A percentile compares a stretch with the other conserved stretches of the same genome.
These are phyloP conservation scores for Drosophila auraria DNA, from an alignment of 1,140 invertebrate species.

Conservation along the genomic window DNA sequence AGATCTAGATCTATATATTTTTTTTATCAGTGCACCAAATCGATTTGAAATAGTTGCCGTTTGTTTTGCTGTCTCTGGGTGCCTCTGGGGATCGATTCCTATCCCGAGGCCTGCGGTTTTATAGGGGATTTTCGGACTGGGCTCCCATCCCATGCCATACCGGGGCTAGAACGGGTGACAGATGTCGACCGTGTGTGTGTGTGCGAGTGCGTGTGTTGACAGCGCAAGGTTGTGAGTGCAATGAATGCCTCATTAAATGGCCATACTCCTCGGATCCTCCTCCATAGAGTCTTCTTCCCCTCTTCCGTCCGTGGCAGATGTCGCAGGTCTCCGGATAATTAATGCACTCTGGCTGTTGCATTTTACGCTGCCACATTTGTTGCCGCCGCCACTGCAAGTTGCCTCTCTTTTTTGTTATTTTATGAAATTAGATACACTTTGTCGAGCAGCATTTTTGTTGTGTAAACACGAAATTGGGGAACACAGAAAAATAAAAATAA, in stretches of 20 bases:
- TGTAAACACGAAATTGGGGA: conserved; percentile 66
- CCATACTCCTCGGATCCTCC: conserved; percentile 18
- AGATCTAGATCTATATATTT: neutral
- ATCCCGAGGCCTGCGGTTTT: conserved; percentile 51
- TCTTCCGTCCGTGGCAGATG: conserved; percentile 57
- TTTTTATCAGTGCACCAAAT: conserved; percentile 42
- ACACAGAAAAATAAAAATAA: conserved; percentile 29
- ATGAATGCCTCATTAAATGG: conserved; percentile 82
- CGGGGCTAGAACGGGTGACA: conserved; percentile 67
- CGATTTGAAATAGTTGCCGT: conserved; percentile 54
- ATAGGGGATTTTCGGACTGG: conserved; percentile 31
- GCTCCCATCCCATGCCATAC: neutral
- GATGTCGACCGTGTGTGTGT: conserved; percentile 67
- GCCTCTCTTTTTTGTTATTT: conserved; percentile 43
- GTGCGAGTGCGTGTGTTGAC: conserved; percentile 61
- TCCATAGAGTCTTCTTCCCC: neutral
- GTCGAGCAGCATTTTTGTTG: conserved; percentile 73
- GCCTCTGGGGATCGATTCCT: conserved; percentile 36
- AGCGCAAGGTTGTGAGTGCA: conserved; percentile 79
- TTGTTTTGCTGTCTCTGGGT: conserved; percentile 7
- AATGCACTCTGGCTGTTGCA: conserved; percentile 79
- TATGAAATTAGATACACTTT: conserved; percentile 81
- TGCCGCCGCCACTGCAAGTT: conserved; percentile 30
- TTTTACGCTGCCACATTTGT: conserved; percentile 76
- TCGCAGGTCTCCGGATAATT: conserved; percentile 77